These are phyloP conservation scores for Embidobia sp. DNA, from an alignment of 2,888 invertebrate genomes.

Conservation along the genomic window DNA sequence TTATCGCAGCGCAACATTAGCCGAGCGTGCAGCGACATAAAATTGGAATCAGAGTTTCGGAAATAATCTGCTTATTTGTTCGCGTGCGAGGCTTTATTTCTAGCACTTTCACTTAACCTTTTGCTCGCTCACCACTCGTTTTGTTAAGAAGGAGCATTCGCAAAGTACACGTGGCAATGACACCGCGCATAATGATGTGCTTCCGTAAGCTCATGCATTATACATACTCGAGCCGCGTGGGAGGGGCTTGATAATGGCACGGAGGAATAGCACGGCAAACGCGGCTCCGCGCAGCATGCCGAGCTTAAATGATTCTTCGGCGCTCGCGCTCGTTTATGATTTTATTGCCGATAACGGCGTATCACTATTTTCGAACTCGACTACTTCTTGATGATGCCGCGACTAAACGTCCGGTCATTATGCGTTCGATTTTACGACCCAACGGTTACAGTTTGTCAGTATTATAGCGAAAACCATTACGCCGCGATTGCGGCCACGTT, in stretches of 20 bases:
- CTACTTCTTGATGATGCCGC: slow-evolving; percentile 19
- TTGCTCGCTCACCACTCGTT: slow-evolving; percentile 42
- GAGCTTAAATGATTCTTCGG: slow-evolving; percentile 34
- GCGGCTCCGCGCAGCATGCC: slow-evolving; percentile 37
- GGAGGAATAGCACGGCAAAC: slow-evolving; percentile 39
- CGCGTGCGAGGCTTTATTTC: slow-evolving; percentile 9
- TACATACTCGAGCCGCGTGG: slow-evolving; percentile 37
- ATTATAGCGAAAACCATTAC: slow-evolving; percentile 11
- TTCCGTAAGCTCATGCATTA: slow-evolving; percentile 61
- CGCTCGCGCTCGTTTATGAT: slow-evolving; percentile 37
- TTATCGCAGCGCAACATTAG: no score
- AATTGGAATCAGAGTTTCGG: slow-evolving; percentile 7
- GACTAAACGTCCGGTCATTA: slow-evolving; percentile 18
- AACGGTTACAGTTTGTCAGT: slow-evolving; percentile 19
- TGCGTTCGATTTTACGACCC: slow-evolving; percentile 12
- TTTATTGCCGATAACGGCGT: slow-evolving; percentile 41
- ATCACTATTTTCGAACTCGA: slow-evolving; percentile 19
- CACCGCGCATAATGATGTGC: slow-evolving; percentile 61
- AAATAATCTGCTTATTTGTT: slow-evolving; percentile 27
- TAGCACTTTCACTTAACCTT: slow-evolving; percentile 55
- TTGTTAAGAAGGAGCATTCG: slow-evolving; percentile 35
- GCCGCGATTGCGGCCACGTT: no score
- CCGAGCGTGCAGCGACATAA: no score
- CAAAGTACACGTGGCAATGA: slow-evolving; percentile 60
- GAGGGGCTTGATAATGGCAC: slow-evolving; percentile 41